Percentiles rank a stretch among this genome's conserved stretches.
These are phyloP conservation scores for Cetoscarus ocellatus DNA, from an alignment of 2,797 vertebrate genomes.

Conservation along the genomic window DNA sequence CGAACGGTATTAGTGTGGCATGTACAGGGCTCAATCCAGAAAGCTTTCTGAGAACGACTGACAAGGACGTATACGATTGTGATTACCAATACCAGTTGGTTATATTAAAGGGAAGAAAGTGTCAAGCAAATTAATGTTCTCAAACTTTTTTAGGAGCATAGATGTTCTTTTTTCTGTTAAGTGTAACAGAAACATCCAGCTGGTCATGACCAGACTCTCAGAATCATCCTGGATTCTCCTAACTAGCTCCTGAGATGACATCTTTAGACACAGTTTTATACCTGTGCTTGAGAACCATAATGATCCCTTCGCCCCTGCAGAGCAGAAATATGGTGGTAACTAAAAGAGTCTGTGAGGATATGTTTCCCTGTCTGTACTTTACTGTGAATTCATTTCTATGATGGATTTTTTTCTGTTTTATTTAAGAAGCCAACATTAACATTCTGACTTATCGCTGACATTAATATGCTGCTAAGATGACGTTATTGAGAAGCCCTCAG, in stretches of 20 bases:
- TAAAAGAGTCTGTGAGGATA: not conserved
- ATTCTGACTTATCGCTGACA: slow-evolving; percentile 31
- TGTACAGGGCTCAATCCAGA: too few species aligned
- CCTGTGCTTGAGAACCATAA: not conserved
- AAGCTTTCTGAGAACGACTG: too few species aligned
- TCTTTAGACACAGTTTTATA: not conserved
- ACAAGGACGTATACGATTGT: too few species aligned
- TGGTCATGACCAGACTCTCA: not conserved
- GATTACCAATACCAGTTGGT: too few species aligned
- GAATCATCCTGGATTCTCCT: not conserved
- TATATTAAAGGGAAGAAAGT: too few species aligned
- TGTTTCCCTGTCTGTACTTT: not conserved
- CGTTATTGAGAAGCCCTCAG: slow-evolving; percentile 36
- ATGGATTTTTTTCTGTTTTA: not conserved
- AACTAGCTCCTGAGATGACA: not conserved
- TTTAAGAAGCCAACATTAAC: slow-evolving; percentile 25
- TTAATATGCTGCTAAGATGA: slow-evolving; percentile 48
- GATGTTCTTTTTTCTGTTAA: too few species aligned
- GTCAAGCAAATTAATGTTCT: too few species aligned
- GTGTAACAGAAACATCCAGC: too few species aligned
- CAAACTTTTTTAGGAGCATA: too few species aligned
- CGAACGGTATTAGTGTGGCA: too few species aligned
- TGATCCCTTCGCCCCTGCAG: not conserved
- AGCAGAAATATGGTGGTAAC: not conserved
- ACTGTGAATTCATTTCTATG: slow-evolving; percentile 16